phyloP scores from a whole-genome alignment of 2,888 invertebrate species.

The Clivina fossor region DNA sequence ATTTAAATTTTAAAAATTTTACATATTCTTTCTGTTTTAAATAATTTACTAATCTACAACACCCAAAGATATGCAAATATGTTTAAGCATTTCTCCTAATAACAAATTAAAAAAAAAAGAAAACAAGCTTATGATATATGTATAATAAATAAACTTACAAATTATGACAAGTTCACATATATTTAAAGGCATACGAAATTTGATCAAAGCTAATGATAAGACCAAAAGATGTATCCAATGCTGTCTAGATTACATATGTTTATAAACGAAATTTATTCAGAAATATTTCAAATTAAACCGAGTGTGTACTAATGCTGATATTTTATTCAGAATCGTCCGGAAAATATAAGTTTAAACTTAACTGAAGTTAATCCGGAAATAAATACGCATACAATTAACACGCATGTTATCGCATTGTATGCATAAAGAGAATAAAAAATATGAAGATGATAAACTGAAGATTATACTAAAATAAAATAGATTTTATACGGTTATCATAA shows the following conservation, averaged over 20 bases:
- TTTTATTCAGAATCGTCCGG: neutral
- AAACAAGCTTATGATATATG: too few relatives aligned
- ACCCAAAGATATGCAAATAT: too few relatives aligned
- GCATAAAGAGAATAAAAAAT: too few relatives aligned
- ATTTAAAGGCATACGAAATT: constrained; percentile 10
- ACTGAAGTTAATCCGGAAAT: constrained; percentile 16
- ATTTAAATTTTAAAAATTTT: too few relatives aligned
- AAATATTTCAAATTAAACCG: constrained; percentile 18
- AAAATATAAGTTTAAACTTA: neutral
- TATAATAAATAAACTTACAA: constrained; percentile 10
- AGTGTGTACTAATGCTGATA: constrained; percentile 14
- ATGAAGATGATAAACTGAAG: too few relatives aligned
- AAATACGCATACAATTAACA: constrained; percentile 14
- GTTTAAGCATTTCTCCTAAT: too few relatives aligned
- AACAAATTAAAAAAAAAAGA: too few relatives aligned
- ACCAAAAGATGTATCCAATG: constrained; percentile 5
- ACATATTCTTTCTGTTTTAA: too few relatives aligned
- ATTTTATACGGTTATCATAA: too few relatives aligned
- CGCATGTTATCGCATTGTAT: constrained; percentile 18
- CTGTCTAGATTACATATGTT: constrained; percentile 23
- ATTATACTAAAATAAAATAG: too few relatives aligned
- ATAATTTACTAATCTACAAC: too few relatives aligned
- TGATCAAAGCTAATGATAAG: constrained; percentile 7
- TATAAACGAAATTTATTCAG: constrained; percentile 13
- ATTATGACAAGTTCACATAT: constrained; percentile 11